These are phyloP conservation scores for Antheraea assamensis DNA, from an alignment of 2,888 invertebrate species.

Conservation along the genomic window DNA sequence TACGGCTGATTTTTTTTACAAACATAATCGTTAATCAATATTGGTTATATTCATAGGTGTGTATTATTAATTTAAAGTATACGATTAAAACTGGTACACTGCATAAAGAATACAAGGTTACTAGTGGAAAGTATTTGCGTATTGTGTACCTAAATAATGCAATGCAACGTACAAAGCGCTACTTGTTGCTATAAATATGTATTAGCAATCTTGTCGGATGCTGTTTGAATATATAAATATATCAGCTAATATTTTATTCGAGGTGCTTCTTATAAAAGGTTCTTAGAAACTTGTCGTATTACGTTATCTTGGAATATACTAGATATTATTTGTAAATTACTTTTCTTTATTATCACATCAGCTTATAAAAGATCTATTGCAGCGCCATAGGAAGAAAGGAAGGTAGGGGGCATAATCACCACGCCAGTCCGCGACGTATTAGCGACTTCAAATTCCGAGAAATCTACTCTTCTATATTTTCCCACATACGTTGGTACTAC, in stretches of 20 bases:
- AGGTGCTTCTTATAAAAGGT: background rate
- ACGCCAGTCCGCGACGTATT: no score
- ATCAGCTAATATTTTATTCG: background rate
- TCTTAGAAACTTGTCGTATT: background rate
- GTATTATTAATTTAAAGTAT: background rate
- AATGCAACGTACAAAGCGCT: background rate
- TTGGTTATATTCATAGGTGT: background rate
- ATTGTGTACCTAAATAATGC: background rate
- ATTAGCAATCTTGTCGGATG: conserved; percentile 2
- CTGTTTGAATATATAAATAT: background rate
- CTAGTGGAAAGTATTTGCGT: background rate
- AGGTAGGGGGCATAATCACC: no score
- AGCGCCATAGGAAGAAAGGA: no score
- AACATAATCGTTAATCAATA: background rate
- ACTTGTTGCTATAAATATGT: background rate
- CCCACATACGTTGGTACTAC: no score
- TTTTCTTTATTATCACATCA: no score
- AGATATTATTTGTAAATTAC: background rate
- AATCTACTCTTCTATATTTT: no score
- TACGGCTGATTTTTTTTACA: background rate
- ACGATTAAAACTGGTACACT: background rate
- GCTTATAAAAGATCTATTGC: no score
- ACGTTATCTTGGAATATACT: background rate
- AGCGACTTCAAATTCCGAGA: no score
- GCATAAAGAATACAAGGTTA: background rate